Conservation (phyloP, 2,888 invertebrate genomes). For the Lepidochitona cinerea region DNA sequence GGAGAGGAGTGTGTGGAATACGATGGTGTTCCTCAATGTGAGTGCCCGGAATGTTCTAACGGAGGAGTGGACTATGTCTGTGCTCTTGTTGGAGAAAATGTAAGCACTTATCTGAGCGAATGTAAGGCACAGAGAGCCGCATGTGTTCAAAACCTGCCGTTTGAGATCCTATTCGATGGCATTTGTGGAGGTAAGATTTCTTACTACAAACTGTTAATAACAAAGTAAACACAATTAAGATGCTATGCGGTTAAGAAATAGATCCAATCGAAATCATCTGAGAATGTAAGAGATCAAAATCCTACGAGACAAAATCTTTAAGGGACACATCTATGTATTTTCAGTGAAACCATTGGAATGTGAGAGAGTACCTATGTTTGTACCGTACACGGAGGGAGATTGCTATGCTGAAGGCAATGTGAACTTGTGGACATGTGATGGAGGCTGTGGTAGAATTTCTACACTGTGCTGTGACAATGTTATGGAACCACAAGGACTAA, state of each 20-base stretch:
- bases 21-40: background rate
- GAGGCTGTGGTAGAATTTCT: background rate
- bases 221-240: no score
- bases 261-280: background rate
- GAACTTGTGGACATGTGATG: background rate
- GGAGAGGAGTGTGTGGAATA: background rate
- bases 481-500: background rate
- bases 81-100: background rate
- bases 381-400: background rate
- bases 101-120: background rate
- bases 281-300: background rate
- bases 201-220: no score
- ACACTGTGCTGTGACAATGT: background rate
- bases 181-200: background rate
- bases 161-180: background rate
- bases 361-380: background rate
- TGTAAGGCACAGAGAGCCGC: slow-evolving; percentile 5
- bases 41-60: background rate
- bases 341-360: background rate
- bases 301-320: background rate
- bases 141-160: background rate
- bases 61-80: background rate
- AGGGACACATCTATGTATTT: background rate
- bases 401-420: background rate
- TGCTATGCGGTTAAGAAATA: no score